A percentile compares a stretch with the other conserved stretches of the same genome.
Evolutionary conservation across 2,888 invertebrate species (phyloP).

Genomic region (Zele albiditarsus): DNA sequence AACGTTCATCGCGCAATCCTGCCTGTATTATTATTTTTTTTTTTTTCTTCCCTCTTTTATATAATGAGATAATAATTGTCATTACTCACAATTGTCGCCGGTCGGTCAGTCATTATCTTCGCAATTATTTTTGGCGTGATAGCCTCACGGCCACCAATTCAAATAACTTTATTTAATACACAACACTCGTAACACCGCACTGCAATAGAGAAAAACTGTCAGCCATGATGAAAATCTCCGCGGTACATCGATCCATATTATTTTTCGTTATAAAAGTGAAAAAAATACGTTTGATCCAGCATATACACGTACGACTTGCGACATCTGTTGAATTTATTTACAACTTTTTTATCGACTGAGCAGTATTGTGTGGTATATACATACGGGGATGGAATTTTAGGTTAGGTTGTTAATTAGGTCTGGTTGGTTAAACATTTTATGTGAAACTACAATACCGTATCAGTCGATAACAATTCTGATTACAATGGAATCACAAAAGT

Average conservation of each 20-base stretch:
- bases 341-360: no score
- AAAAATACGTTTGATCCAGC: constrained; percentile 12
- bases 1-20: background rate
- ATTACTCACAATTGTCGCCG: constrained; percentile 59
- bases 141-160: constrained; percentile 20
- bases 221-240: constrained; percentile 52
- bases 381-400: no score
- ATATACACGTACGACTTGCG: constrained; percentile 28
- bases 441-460: no score
- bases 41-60: background rate
- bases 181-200: constrained; percentile 41
- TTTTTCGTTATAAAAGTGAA: constrained; percentile 5
- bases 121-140: constrained; percentile 35
- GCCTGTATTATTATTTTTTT: background rate
- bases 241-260: constrained; percentile 46
- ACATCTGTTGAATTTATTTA: constrained; percentile 34
- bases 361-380: no score
- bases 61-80: constrained; percentile 43
- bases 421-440: no score
- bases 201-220: constrained; percentile 50
- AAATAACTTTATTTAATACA: background rate
- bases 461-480: no score
- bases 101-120: constrained; percentile 57
- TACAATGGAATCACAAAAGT: no score
- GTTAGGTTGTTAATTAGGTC: no score